Conservation (phyloP, 1,140 invertebrate genomes). For the Dreissena rostriformis region DNA sequence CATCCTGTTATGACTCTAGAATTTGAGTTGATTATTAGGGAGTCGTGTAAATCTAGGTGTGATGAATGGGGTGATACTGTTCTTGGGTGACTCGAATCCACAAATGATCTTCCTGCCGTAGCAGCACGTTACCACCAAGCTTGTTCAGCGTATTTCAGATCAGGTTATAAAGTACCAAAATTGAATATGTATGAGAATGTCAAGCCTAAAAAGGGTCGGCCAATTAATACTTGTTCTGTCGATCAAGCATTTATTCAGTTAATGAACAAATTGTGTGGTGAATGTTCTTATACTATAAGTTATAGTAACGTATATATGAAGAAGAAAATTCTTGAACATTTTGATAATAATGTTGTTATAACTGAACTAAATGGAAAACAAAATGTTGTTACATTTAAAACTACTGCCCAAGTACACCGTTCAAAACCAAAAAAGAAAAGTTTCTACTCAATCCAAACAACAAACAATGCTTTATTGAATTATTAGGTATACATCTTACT, state of each 20-base stretch:
- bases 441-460: too few relatives aligned
- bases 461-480: constrained; percentile 45
- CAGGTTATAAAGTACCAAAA: constrained; percentile 24
- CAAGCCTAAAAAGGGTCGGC: background rate
- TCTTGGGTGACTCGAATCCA: constrained; percentile 4
- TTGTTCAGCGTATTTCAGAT: constrained; percentile 39
- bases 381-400: constrained; percentile 53
- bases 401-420: constrained; percentile 14
- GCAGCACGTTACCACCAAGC: constrained; percentile 35
- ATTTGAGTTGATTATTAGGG: background rate
- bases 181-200: background rate
- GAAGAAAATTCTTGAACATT: constrained; percentile 51
- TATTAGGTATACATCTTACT: too few relatives aligned
- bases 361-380: constrained; percentile 46
- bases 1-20: background rate
- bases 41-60: constrained; percentile 6
- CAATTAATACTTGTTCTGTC: too few relatives aligned
- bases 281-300: too few relatives aligned
- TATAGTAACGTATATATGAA: constrained; percentile 59
- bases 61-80: constrained; percentile 15
- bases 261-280: constrained; percentile 27
- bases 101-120: too few relatives aligned
- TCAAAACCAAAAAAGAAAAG: too few relatives aligned
- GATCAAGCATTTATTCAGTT: constrained; percentile 30
- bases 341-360: constrained; percentile 47